Conservation (phyloP, 2,888 invertebrate species). For the Hirtodrosophila confusa region DNA sequence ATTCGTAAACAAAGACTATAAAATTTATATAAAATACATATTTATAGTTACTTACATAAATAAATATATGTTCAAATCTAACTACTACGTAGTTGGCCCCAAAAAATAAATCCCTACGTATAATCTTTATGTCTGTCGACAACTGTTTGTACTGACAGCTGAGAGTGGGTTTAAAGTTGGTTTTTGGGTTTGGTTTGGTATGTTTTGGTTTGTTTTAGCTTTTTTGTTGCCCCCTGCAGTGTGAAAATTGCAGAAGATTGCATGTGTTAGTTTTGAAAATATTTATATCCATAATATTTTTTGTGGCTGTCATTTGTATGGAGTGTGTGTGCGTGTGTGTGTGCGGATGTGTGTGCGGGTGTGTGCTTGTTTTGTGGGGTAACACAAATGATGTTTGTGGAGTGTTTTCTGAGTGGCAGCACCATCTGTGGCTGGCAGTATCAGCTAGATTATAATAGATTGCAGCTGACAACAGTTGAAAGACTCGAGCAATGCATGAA, state of each 20-base stretch:
- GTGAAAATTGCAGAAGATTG: conserved; percentile 74
- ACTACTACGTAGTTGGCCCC: conserved; percentile 7
- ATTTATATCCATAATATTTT: conserved; percentile 73
- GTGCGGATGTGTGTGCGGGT: conserved; percentile 2
- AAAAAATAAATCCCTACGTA: conserved; percentile 26
- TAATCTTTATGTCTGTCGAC: conserved; percentile 73
- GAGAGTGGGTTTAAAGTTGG: conserved; percentile 20
- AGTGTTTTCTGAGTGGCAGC: conserved; percentile 64
- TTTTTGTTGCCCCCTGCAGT: conserved; percentile 45
- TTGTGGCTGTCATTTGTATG: conserved; percentile 57
- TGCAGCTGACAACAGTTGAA: conserved; percentile 44
- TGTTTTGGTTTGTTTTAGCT: conserved; percentile 21
- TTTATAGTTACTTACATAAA: conserved; percentile 17
- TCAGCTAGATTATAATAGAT: conserved; percentile 63
- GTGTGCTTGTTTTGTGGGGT: conserved; percentile 34
- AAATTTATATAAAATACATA: conserved; percentile 11
- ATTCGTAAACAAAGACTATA: conserved; percentile 27
- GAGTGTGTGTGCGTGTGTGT: conserved; percentile 4
- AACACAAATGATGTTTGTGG: conserved; percentile 68
- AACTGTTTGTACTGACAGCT: conserved; percentile 77
- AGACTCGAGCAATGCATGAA: conserved; percentile 21
- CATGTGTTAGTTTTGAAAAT: conserved; percentile 70
- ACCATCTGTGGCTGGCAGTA: conserved; percentile 63
- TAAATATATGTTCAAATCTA: background rate
- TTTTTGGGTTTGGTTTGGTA: conserved; percentile 3